Evolutionary conservation across 2,888 invertebrate species (phyloP).

Genomic region (Lypha dubia): DNA sequence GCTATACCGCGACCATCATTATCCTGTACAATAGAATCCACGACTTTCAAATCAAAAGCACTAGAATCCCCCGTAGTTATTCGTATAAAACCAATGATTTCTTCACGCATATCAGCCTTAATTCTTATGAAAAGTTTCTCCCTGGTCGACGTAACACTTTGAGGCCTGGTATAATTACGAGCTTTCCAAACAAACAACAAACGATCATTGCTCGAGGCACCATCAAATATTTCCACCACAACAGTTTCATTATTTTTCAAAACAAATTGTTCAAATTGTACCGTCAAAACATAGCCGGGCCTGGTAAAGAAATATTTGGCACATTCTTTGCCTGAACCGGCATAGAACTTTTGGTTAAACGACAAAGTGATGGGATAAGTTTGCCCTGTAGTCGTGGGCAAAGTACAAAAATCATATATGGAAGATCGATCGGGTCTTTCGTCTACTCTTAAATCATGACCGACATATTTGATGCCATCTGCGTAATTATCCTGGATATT

Average conservation of each 20-base stretch:
- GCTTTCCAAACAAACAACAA: constrained; percentile 89
- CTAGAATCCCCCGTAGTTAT: constrained; percentile 90
- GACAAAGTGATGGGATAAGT: constrained; percentile 93
- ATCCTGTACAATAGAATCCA: constrained; percentile 91
- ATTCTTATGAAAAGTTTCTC: constrained; percentile 92
- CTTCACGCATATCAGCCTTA: constrained; percentile 88
- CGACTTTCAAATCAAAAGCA: constrained; percentile 94
- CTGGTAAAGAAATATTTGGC: constrained; percentile 91
- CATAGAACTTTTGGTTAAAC: constrained; percentile 90
- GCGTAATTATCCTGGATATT: constrained; percentile 92
- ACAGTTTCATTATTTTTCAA: constrained; percentile 91
- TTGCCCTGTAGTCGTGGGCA: constrained; percentile 92
- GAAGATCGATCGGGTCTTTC: constrained; percentile 90
- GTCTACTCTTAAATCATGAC: constrained; percentile 90
- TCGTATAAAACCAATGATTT: constrained; percentile 90
- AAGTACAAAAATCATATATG: constrained; percentile 92
- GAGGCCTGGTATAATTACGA: constrained; percentile 93
- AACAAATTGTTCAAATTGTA: constrained; percentile 92
- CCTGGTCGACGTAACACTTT: constrained; percentile 90
- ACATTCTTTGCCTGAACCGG: constrained; percentile 88
- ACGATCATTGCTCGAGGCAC: constrained; percentile 88
- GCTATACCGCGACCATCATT: constrained; percentile 98
- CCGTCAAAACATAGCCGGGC: constrained; percentile 91
- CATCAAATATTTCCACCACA: constrained; percentile 90
- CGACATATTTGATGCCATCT: constrained; percentile 94